phyloP scores from a whole-genome alignment of 2,888 invertebrate species.

The Eupithecia vulgata region DNA sequence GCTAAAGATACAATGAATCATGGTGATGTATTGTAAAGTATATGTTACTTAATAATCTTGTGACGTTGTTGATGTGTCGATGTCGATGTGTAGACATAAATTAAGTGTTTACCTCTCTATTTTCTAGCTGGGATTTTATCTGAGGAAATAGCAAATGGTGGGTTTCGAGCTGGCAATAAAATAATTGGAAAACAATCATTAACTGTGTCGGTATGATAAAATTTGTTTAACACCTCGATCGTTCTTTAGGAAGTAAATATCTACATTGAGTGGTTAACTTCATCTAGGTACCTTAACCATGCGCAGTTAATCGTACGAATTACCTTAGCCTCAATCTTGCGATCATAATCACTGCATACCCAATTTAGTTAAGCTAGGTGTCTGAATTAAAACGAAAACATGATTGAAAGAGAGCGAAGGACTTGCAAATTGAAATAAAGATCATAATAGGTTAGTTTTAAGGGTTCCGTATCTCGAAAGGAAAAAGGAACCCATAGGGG shows the following conservation, averaged over 20 bases:
- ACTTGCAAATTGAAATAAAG: not conserved
- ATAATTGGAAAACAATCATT: not conserved
- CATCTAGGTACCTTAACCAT: not conserved
- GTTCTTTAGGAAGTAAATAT: conserved; percentile 58
- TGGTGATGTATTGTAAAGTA: not conserved
- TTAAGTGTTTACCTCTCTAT: not conserved
- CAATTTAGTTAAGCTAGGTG: not conserved
- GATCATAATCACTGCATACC: conserved; percentile 59
- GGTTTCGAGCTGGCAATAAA: not conserved
- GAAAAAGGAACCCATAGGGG: no score
- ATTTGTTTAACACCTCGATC: conserved; percentile 2
- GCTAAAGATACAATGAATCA: not conserved
- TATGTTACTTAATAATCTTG: not conserved
- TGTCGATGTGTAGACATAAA: not conserved
- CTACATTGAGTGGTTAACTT: conserved; percentile 45
- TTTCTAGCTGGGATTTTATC: not conserved
- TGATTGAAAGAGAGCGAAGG: not conserved
- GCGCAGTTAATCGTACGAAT: conserved; percentile 36
- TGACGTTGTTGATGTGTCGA: not conserved
- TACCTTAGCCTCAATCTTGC: conserved; percentile 71
- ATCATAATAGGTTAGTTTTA: not conserved
- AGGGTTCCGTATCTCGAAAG: no score
- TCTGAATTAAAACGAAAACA: conserved; percentile 10
- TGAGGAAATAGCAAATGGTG: not conserved
- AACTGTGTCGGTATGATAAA: no score